Conservation (phyloP, 2,797 vertebrate species). For the Artibeus jamaicensis region DNA sequence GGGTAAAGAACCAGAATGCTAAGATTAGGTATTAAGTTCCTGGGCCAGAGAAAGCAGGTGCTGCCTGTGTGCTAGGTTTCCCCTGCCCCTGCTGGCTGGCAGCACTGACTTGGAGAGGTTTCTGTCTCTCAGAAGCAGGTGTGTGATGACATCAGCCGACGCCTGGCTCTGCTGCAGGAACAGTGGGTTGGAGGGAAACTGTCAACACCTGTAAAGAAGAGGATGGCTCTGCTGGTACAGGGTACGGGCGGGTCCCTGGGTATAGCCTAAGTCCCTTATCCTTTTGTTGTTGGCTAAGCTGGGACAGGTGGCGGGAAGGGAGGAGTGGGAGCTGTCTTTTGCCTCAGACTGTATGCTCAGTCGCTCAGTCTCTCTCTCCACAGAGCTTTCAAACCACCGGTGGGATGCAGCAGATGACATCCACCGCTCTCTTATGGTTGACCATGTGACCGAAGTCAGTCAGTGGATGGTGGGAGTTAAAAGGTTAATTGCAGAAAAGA, state of each 20-base stretch:
- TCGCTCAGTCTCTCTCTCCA: not conserved
- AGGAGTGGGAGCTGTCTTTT: not conserved
- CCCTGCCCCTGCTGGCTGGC: not conserved
- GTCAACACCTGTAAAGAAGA: conserved; percentile 89
- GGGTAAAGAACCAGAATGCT: conserved; percentile 18
- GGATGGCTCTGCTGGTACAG: conserved; percentile 88
- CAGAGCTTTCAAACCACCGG: conserved; percentile 86
- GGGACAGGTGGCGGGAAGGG: not conserved
- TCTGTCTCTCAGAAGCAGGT: conserved; percentile 88
- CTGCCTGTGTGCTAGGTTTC: not conserved
- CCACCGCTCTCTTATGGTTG: conserved; percentile 94
- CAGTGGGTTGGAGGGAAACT: conserved; percentile 90
- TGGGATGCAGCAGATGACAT: conserved; percentile 93
- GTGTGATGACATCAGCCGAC: conserved; percentile 90
- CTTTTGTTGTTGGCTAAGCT: not conserved
- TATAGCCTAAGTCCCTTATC: not conserved
- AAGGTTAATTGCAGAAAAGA: conserved; percentile 92
- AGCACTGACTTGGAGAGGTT: conserved; percentile 42
- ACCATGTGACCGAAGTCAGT: conserved; percentile 94
- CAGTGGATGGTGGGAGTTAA: conserved; percentile 98
- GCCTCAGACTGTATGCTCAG: conserved; percentile 30
- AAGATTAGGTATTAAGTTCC: not conserved
- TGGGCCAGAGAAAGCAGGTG: not conserved
- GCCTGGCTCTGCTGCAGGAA: conserved; percentile 88
- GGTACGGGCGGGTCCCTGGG: conserved; percentile 80